Base-by-base conservation (phyloP, 2,797 vertebrate genomes). In the Neosilurus hyrtlii region DNA sequence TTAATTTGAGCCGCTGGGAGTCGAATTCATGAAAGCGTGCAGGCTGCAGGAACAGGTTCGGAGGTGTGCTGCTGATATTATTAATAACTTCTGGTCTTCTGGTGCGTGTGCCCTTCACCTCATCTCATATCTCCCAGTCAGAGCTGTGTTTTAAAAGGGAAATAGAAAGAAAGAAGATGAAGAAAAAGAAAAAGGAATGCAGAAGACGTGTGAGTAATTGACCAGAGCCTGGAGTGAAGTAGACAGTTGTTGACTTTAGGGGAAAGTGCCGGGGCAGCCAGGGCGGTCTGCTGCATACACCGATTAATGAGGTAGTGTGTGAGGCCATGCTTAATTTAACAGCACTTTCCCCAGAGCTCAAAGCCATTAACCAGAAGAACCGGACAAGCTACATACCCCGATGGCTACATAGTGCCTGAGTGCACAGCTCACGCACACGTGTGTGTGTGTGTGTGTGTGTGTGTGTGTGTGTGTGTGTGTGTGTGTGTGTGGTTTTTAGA, bases 281-380 rank as follows among this genome's bases (percentile, higher is more conserved):
- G 54, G 79, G 70, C 52, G 24, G 37, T 43, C 79, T 16, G 49
- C 74, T 83, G 82, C 82, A 75, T 75, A 85, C 81, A 67, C 72
- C 70, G 59, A 82, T 80, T 84, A 85, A 83, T 83, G 81, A 80
- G 80, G 65, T 56, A 82, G 82, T 87, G 83, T 78, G 74, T 68
- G 65, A 81, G 79, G 79, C 81, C 81, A 81, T 76, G 80, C 83
- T 83, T 88, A 83, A 88, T 87, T 88, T 87, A 86, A 86, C 87
- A 82, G 82, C 72, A 18, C 22, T 56, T 86, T 74, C 84, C 85
- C 82, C 70, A 71, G 54, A 77, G 85, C 86, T 71, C 67, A 82
- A 70, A 82, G 82, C 83, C 84, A 88, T 87, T 88, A 87, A 87
- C 84, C 82, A 57, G 67, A 56, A 84, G 67, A 80, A 75, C 73